Conservation (phyloP, 2,888 invertebrate species). For the Dexiosoma caninum region DNA sequence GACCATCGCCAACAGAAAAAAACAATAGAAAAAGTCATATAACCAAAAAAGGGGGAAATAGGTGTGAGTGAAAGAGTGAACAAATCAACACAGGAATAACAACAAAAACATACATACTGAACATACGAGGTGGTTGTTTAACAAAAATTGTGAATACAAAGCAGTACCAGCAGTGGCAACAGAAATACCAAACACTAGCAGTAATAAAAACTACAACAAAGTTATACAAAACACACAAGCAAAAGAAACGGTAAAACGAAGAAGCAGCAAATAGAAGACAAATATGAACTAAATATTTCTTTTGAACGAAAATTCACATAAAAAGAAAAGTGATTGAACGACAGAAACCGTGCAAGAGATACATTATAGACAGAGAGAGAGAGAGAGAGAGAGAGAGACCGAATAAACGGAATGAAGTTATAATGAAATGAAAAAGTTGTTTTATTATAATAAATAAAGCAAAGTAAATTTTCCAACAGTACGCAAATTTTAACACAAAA, state of each 20-base stretch:
- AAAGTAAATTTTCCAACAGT: conserved; percentile 52
- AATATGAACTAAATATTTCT: conserved; percentile 67
- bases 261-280: conserved; percentile 68
- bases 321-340: conserved; percentile 65
- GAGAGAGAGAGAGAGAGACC: too few species aligned
- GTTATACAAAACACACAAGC: conserved; percentile 52
- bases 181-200: conserved; percentile 67
- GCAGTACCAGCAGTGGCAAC: conserved; percentile 52
- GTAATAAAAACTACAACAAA: conserved; percentile 66
- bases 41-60: conserved; percentile 49
- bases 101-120: conserved; percentile 32
- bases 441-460: conserved; percentile 53
- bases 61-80: conserved; percentile 59
- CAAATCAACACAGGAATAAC: conserved; percentile 37
- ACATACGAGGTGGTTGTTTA: conserved; percentile 62
- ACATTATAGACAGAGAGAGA: conserved; percentile 44
- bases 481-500: conserved; percentile 50
- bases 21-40: conserved; percentile 40
- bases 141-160: conserved; percentile 43
- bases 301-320: conserved; percentile 67
- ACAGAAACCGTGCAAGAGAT: conserved; percentile 60
- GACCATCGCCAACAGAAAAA: conserved; percentile 22
- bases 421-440: conserved; percentile 50
- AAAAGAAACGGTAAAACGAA: conserved; percentile 75
- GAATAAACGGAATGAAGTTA: conserved; percentile 62